A percentile compares a stretch with the other conserved stretches of the same genome.
Evolutionary conservation across 2,113 vertebrate species (phyloP).

Genomic region (Progne subis): DNA sequence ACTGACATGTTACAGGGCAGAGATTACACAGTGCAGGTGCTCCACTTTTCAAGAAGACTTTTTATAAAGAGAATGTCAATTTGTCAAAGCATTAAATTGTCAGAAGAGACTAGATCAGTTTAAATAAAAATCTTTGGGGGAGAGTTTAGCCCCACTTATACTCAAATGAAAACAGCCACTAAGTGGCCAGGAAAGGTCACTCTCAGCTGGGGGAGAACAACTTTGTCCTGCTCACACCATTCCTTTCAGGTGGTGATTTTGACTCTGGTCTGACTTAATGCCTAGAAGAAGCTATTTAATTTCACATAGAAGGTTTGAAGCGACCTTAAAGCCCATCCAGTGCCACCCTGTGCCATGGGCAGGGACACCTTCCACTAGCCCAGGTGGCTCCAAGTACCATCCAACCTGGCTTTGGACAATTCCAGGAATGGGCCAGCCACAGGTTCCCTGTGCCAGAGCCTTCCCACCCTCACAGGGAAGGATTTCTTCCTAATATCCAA

Average conservation of each 20-base stretch:
- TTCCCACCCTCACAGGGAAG: background rate
- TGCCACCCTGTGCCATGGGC: fast-evolving
- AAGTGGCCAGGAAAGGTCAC: background rate
- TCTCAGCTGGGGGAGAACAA: background rate
- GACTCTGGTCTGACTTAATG: background rate
- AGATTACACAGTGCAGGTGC: background rate
- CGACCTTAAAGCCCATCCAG: background rate
- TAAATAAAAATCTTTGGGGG: background rate
- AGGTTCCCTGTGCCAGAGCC: background rate
- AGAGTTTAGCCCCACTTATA: background rate
- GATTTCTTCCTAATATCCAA: background rate
- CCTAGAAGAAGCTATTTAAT: background rate
- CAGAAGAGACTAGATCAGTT: background rate
- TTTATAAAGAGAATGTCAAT: background rate
- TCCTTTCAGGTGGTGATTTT: background rate
- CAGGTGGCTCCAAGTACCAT: fast-evolving
- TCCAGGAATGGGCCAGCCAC: background rate
- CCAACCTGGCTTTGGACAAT: background rate
- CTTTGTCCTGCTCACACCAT: background rate
- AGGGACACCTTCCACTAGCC: fast-evolving
- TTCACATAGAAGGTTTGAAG: background rate
- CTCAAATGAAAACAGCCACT: background rate
- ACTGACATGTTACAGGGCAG: background rate
- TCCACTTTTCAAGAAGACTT: background rate
- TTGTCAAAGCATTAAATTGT: background rate